Evolutionary conservation across 2,888 invertebrate species (phyloP).

Genomic region (Ophion obscuratus): DNA sequence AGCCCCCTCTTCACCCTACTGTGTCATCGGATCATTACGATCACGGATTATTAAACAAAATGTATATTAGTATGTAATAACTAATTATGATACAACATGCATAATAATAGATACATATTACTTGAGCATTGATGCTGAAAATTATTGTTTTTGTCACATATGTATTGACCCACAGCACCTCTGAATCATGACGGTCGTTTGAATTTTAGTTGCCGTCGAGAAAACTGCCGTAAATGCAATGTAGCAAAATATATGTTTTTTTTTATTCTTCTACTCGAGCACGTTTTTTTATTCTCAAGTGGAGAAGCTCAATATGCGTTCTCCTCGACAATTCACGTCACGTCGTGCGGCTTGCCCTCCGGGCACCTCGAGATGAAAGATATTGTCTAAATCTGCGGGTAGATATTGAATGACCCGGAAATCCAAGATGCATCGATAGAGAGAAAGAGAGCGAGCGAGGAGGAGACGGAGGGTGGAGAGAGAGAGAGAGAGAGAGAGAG

Average conservation of each 20-base stretch:
- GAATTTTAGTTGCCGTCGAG: too few relatives aligned
- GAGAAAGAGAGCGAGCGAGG: not conserved
- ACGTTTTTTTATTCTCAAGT: not conserved
- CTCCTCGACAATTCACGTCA: not conserved
- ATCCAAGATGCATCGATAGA: conserved; percentile 29
- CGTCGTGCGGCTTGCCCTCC: conserved; percentile 1
- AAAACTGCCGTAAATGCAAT: too few relatives aligned
- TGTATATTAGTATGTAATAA: too few relatives aligned
- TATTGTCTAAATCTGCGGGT: conserved; percentile 35
- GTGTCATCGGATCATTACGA: too few relatives aligned
- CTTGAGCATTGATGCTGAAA: too few relatives aligned
- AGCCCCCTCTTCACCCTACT: too few relatives aligned
- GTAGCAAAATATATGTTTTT: not conserved
- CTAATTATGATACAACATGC: too few relatives aligned
- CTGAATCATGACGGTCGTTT: too few relatives aligned
- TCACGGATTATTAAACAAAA: too few relatives aligned
- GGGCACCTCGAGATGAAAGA: conserved; percentile 12
- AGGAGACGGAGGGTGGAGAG: not conserved
- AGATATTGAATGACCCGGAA: conserved; percentile 52
- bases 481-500: not conserved
- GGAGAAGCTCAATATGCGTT: conserved; percentile 7
- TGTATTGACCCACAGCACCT: too few relatives aligned
- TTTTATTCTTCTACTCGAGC: not conserved
- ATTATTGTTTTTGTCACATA: too few relatives aligned
- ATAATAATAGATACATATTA: too few relatives aligned